A percentile compares a stretch with the other conserved stretches of the same genome.
phyloP scores from a whole-genome alignment of 2,113 vertebrate genomes.

The Neolamprologus kungweensis region DNA sequence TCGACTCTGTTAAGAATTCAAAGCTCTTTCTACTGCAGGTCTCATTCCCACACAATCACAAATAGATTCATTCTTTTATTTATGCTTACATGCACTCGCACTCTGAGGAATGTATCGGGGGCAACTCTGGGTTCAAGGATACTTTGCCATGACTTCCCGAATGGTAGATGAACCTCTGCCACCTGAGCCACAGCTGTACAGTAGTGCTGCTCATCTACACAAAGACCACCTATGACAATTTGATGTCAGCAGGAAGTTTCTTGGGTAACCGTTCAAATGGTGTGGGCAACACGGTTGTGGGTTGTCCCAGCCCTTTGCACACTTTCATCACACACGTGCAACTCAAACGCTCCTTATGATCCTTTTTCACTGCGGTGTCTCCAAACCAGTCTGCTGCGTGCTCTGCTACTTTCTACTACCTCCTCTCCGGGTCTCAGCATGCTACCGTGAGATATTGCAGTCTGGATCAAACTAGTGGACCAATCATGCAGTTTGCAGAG shows the following conservation, averaged over 20 bases:
- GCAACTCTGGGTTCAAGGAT: not conserved
- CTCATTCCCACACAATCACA: not conserved
- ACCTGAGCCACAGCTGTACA: not conserved
- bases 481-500: not conserved
- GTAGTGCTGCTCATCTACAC: not conserved
- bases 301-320: not conserved
- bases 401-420: not conserved
- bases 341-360: not conserved
- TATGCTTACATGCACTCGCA: not conserved
- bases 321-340: not conserved
- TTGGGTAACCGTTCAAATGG: not conserved
- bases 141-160: not conserved
- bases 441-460: not conserved
- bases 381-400: not conserved
- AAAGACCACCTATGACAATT: not conserved
- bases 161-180: not conserved
- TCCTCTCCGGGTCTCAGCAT: not conserved
- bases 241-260: not conserved
- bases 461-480: not conserved
- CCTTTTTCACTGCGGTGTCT: accelerated
- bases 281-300: accelerated
- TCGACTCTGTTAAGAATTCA: not conserved
- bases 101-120: not conserved
- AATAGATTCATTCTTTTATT: not conserved
- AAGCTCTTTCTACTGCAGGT: not conserved